These are phyloP conservation scores for Penelope pileata DNA, from an alignment of 2,113 vertebrate genomes.

Conservation along the genomic window DNA sequence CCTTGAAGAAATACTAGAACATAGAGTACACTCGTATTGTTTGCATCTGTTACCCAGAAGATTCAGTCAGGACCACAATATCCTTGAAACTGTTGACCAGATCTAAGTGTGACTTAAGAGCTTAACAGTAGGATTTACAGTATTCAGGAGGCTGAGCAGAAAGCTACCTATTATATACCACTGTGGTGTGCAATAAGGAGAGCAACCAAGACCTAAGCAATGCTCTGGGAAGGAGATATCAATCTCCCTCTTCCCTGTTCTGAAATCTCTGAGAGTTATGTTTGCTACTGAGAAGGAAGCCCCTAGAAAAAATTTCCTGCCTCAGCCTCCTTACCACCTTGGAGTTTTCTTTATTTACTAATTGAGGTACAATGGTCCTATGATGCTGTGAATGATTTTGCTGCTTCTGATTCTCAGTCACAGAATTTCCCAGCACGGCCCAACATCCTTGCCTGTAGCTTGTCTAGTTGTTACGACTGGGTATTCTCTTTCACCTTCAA, in stretches of 20 bases:
- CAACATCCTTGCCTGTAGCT: fast-evolving
- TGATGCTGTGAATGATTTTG: background rate
- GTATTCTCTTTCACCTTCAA: background rate
- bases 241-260: background rate
- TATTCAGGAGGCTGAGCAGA: background rate
- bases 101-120: background rate
- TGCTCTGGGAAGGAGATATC: background rate
- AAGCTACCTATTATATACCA: background rate
- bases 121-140: background rate
- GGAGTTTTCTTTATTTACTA: background rate
- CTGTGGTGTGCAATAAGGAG: background rate
- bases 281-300: background rate
- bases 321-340: background rate
- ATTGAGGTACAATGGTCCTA: background rate
- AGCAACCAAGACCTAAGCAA: background rate
- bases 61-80: background rate
- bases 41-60: background rate
- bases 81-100: background rate
- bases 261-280: background rate
- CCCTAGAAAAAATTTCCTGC: background rate
- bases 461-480: background rate
- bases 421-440: background rate
- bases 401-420: background rate
- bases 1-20: background rate
- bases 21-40: background rate